Percentiles rank a stretch among this genome's conserved stretches.
These are phyloP conservation scores for Microctonus brassicae DNA, from an alignment of 2,888 invertebrate genomes.

Conservation along the genomic window DNA sequence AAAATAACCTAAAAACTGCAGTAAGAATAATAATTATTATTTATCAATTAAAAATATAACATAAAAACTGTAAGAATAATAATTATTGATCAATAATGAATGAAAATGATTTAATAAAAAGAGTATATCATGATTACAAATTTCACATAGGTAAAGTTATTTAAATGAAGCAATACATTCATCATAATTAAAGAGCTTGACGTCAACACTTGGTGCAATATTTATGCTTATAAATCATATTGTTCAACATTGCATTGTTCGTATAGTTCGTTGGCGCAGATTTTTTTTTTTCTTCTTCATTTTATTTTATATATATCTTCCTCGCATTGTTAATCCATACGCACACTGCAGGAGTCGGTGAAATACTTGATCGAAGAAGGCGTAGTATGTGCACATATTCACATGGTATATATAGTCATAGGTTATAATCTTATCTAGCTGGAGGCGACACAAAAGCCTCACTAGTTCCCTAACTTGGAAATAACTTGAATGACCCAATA, in stretches of 20 bases:
- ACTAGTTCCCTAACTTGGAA: neutral
- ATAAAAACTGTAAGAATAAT: no score
- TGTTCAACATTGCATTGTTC: neutral
- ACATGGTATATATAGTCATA: neutral
- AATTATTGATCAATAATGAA: neutral
- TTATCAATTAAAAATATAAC: no score
- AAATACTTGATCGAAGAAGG: neutral
- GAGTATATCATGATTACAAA: no score
- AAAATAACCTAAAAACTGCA: no score
- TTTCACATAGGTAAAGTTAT: neutral
- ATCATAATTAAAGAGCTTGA: no score
- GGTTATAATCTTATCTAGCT: conserved; percentile 4
- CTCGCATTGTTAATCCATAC: neutral
- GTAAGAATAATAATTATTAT: no score
- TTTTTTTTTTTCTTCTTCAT: conserved; percentile 1
- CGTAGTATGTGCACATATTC: neutral
- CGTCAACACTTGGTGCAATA: no score
- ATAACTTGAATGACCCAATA: conserved; percentile 23
- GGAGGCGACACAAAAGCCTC: neutral
- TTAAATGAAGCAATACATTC: neutral
- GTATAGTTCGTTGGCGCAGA: neutral
- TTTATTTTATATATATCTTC: neutral
- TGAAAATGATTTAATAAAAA: neutral
- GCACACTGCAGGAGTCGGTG: neutral
- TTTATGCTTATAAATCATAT: conserved; percentile 27